Evolutionary conservation across 1,140 invertebrate genomes (phyloP).

Genomic region (Phthorimaea operculella): DNA sequence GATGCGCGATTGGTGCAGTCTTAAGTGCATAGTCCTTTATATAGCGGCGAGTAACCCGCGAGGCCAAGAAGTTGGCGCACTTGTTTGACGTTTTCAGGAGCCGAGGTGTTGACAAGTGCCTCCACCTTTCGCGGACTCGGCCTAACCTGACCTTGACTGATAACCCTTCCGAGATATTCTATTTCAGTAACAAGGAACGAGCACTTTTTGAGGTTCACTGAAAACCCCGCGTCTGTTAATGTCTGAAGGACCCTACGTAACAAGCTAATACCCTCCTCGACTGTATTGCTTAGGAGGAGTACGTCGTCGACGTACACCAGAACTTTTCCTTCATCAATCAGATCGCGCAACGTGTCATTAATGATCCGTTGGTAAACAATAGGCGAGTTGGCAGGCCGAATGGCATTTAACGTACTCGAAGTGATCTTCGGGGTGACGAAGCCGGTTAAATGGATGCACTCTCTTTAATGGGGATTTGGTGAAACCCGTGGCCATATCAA

Average conservation of each 20-base stretch:
- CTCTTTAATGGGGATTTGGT: neutral
- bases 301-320: neutral
- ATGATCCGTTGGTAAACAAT: constrained; percentile 2
- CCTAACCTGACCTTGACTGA: constrained; percentile 25
- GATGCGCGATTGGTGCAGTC: neutral
- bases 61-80: neutral
- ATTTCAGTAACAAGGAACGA: constrained; percentile 3
- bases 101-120: constrained; percentile 14
- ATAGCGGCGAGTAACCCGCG: neutral
- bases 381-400: constrained; percentile 13
- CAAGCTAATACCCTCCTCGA: neutral
- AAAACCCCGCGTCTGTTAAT: neutral
- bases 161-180: constrained; percentile 29
- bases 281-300: neutral
- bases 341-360: neutral
- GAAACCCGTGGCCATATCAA: constrained; percentile 20
- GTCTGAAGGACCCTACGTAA: neutral
- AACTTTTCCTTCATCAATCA: neutral
- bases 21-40: neutral
- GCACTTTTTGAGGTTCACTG: neutral
- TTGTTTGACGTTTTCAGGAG: neutral
- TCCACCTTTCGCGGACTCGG: constrained; percentile 34
- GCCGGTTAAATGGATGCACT: constrained; percentile 24
- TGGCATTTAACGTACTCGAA: constrained; percentile 16
- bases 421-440: constrained; percentile 25